phyloP scores from a whole-genome alignment of 2,888 invertebrate genomes.

The Sipunculus nudus region DNA sequence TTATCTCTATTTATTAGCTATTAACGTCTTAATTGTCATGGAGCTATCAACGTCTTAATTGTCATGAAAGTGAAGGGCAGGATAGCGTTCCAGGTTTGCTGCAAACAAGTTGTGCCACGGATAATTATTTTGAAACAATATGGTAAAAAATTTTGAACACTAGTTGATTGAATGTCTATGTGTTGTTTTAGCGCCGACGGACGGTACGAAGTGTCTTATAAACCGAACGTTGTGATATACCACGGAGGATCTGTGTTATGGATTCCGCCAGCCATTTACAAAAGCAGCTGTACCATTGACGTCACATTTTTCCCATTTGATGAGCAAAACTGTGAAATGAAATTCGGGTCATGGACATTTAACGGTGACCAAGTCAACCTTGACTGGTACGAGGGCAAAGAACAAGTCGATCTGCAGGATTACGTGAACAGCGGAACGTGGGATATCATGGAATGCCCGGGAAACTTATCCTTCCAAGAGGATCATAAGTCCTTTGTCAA shows the following conservation, averaged over 20 bases:
- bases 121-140: background rate
- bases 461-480: constrained; percentile 44
- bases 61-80: no score
- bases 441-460: constrained; percentile 65
- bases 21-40: no score
- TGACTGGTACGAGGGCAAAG: constrained; percentile 54
- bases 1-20: no score
- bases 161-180: no score
- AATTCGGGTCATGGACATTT: constrained; percentile 79
- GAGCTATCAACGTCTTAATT: no score
- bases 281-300: constrained; percentile 98
- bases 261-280: constrained; percentile 99
- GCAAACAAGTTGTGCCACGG: background rate
- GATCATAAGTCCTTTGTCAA: constrained; percentile 46
- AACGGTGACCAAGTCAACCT: constrained; percentile 60
- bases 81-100: no score
- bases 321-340: constrained; percentile 99
- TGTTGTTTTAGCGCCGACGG: constrained; percentile 91
- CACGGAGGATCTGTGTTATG: constrained; percentile 94
- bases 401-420: constrained; percentile 62
- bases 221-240: constrained; percentile 97
- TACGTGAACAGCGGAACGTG: constrained; percentile 66
- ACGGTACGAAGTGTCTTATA: constrained; percentile 98
- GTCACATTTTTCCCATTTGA: constrained; percentile 99
- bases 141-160: no score